Evolutionary conservation across 1,140 invertebrate genomes (phyloP), one percentile per base, ranked within the genome.

Genomic region (Eufriesea mexicana): DNA sequence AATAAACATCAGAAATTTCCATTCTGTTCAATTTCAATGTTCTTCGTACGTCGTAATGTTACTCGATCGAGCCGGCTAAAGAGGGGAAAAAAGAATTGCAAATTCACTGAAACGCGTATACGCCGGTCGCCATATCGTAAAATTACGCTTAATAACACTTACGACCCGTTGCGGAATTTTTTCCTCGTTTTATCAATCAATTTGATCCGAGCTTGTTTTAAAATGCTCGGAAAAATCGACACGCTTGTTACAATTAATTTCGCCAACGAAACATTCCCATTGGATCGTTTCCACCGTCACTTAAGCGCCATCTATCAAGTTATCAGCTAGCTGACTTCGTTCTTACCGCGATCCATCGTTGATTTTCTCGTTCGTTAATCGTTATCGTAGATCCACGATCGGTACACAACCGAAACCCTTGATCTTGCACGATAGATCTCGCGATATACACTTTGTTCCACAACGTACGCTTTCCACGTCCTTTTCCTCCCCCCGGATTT

Each of bases 81-180:
- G 4, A 4, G 35, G 35, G 35, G 4, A 35, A 35, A 23, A 59
- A 59, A 59, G 9, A 9, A 0, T 16, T 10, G 10, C 55, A n/a
- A 23, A n/a, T 59, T n/a, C 8, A 59, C 20, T 10, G 23, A 59
- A n/a, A 59, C 23, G 2, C 18, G 16, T n/a, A 59, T n/a, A 59
- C 16, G 12, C 16, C 49, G 4, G 49, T 14, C 14, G 35, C 14
- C 14, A 20, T 35, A 20, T 4, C 28, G 28, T 42, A 4, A 35
- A 64, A 64, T 64, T 35, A 64, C n/a, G 18, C 35, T 64, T 64
- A 64, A 64, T 64, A 62, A 62, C 16, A 64, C 18, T 64, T 20
- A 18, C 16, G 28, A 20, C 9, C 14, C 28, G 18, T 20, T 20
- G 14, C 20, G 25, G 14, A 16, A 18, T 9, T n/a, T 68, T 25